These are phyloP conservation scores for Eretmodus cyanostictus DNA, from an alignment of 2,113 vertebrate species.

Conservation along the genomic window DNA sequence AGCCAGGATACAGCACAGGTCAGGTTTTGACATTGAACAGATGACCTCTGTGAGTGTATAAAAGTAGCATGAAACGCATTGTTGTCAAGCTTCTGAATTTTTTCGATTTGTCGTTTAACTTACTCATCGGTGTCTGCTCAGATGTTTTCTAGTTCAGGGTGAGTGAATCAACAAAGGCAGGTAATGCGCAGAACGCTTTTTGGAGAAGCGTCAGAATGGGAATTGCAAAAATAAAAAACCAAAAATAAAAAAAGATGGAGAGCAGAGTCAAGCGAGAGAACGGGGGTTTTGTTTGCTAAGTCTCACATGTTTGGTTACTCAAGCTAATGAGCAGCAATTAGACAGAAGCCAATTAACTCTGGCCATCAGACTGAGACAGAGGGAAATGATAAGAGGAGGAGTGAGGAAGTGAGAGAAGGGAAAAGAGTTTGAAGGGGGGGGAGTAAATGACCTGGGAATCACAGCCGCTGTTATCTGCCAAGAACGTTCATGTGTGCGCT, in stretches of 20 bases:
- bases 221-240: background rate
- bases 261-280: background rate
- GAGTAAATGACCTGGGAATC: conserved; percentile 43
- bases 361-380: conserved; percentile 64
- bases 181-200: background rate
- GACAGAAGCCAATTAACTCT: conserved; percentile 73
- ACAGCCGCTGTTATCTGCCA: conserved; percentile 11
- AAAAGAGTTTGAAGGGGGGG: background rate
- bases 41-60: background rate
- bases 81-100: background rate
- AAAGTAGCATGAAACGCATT: background rate
- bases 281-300: conserved; percentile 25
- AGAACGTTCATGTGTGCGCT: background rate
- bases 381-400: conserved; percentile 35
- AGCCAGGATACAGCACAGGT: background rate
- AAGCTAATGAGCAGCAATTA: conserved; percentile 70
- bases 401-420: background rate
- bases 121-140: background rate
- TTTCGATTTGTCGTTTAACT: background rate
- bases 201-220: background rate
- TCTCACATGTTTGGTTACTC: conserved; percentile 61
- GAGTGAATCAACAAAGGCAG: background rate
- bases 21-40: background rate
- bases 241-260: background rate
- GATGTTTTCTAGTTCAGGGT: background rate